Base-by-base conservation (phyloP, 1,140 invertebrate species). In the Delia radicum region DNA sequence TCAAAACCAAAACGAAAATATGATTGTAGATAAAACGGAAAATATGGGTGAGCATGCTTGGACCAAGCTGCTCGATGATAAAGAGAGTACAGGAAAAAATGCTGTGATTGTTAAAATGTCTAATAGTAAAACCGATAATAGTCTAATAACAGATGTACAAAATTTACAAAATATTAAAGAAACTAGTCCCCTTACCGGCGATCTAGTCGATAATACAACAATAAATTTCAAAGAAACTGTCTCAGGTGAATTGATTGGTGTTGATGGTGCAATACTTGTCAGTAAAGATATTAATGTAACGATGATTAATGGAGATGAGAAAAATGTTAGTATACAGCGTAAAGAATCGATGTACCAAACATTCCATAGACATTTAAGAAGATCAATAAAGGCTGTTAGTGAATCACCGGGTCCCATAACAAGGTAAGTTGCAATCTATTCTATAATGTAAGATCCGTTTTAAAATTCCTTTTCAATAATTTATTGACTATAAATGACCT, bases 351-450 rank as follows among this genome's bases (percentile, higher is more conserved):
- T 90, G 26, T 81, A 90, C 65, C 87, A 85, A 69, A 86, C 88
- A 46, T 88, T 90, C 80, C 87, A 89, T 55, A 85, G 85, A 78
- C 89, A 89, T 74, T 81, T 90, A 65, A 86, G 89, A 73, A 86
- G 88, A 63, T 90, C 89, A 10, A 87, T 90, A 4, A 86, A 86
- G 67, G 85, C 83, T 10, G 84, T 86, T 72, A 84, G 83, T 76
- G 85, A 86, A 73, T 86, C 85, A 26, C 83, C 84, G 13, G 85
- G 84, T 24, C 81, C 83, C 31, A 75, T 86, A 63, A 84, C 81
- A 18, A 85, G 85, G 85, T 86, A 76, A 86, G 81, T 83, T 37
- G n/a, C n/a, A 6, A 21, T 18, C 37, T 55, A 21, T 8, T 55
- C 24, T 21, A 55, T 21, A 8, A n/a, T 3, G 18, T 21, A 21